Evolutionary conservation across 35 echinoderm and acorn worm genomes (phyloP), one percentile per base, ranked within the genome.

Genomic region (Hemicentrotus pulcherrimus): DNA sequence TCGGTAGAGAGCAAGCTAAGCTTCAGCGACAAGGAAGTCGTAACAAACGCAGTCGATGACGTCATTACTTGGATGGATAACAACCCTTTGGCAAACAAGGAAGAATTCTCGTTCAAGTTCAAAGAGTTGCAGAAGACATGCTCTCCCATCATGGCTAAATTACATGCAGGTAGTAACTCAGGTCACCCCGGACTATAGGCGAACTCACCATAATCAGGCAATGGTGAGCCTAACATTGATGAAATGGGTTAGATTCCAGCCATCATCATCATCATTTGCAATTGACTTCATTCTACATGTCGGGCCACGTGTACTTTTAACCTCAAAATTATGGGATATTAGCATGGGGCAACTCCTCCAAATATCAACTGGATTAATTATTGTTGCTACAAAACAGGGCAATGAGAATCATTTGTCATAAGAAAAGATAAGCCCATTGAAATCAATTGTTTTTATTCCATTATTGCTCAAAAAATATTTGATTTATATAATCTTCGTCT

Each of bases 1-100:
- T 46, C 85, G 32, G 95, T 94, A 12, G 96, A 96, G 71, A 96
- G 47, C 50, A 97, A 97, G n/a, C 41, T 99, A 4, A 47, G 61
- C 61, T 70, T 18, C 61, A 22, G 61, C 24, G 61, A 70, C 61
- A 70, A 70, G 61, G 61, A 70, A 24, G 16, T 22, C 5, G 61
- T 70, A 28, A 70, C 24, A 18, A 70, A 70, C 18, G 65, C 65
- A n/a, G 65, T 78, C 9, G 65, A 78, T 28, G 65, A 78, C 4
- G 65, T 78, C 65, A 78, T 78, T 2, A 70, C 24, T 28, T 97
- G 96, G 96, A 41, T 96, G 55, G 94, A 96, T 19, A 95, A 71
- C 28, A 96, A 96, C 60, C 18, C 32, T 31, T 46, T 65, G 31
- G 96, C 94, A 10, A 31, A 32, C 22, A 96, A 96, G 88, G 96